Base-by-base conservation (phyloP, 2,113 vertebrate species). In the Butastur rufipennis region DNA sequence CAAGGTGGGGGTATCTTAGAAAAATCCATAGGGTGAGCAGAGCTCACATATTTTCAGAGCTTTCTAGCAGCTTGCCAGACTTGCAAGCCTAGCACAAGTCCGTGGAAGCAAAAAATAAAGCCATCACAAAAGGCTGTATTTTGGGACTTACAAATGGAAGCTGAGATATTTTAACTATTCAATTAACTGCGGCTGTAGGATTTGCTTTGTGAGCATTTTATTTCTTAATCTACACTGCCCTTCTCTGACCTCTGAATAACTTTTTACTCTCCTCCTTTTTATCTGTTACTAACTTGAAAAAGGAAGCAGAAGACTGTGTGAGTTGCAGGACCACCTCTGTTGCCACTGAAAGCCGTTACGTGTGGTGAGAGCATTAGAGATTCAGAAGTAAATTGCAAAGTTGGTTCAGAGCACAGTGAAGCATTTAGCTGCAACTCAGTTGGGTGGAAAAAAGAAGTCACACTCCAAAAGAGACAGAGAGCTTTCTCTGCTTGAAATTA, bases 341-440 rank as follows among this genome's bases (percentile, higher is more conserved):
- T 75, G 40, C 80, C 73, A 58, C 42, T 56, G 77, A 91, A 95
- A 61, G 48, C 73, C 5, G 1, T 75, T 61, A 75, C 0, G 0
- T 72, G 70, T 58, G 62, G 56, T 61, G 61, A 95, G 68, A 95
- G 83, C 68, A 91, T 95, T 92, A 94, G 66, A 95, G 91, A 96
- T 97, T 96, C 96, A 93, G 89, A 91, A 97, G 82, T 84, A 96
- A 97, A 97, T 94, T 95, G 87, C 88, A 75, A 95, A 93, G 91
- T 79, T 89, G 66, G 83, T 91, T 89, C 11, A 11, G 56, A 93
- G 88, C 78, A 97, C 93, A 97, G 81, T 62, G 94, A 97, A 95
- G 86, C 95, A 91, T 94, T 95, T 93, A 97, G 86, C 61, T 95
- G 91, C 94, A 94, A 81, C 83, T 92, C 94, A 88, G 83, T 38